Evolutionary conservation across 1,140 invertebrate genomes (phyloP).

Genomic region (Danaus melanippus): DNA sequence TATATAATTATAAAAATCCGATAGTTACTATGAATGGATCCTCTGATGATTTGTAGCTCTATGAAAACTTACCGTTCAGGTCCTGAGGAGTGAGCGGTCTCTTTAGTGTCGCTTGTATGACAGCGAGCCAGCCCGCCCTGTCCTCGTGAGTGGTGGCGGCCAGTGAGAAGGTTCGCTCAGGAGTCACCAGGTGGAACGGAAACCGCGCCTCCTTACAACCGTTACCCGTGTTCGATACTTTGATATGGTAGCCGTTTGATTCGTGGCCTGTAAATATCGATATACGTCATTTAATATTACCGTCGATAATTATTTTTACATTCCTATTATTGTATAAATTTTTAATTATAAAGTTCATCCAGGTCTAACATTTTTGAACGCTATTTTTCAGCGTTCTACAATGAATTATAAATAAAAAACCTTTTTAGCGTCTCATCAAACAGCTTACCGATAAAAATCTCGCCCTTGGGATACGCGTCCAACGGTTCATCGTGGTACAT

Average conservation of each 20-base stretch:
- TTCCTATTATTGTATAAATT: too few relatives aligned
- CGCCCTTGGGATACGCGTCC: constrained; percentile 91
- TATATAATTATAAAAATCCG: too few relatives aligned
- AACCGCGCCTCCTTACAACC: constrained; percentile 83
- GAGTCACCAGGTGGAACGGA: constrained; percentile 90
- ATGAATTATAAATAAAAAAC: too few relatives aligned
- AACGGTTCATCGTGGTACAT: constrained; percentile 92
- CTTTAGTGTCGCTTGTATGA: constrained; percentile 83
- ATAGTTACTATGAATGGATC: too few relatives aligned
- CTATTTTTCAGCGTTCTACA: too few relatives aligned
- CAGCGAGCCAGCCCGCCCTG: constrained; percentile 84
- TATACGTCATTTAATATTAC: too few relatives aligned
- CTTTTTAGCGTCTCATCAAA: not conserved
- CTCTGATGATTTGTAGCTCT: too few relatives aligned
- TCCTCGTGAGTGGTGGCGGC: constrained; percentile 85
- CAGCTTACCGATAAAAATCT: constrained; percentile 83
- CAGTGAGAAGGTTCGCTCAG: constrained; percentile 85
- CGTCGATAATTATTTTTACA: too few relatives aligned
- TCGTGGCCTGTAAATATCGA: constrained; percentile 73
- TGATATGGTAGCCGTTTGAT: constrained; percentile 81
- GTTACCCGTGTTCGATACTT: constrained; percentile 57
- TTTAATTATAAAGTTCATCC: too few relatives aligned
- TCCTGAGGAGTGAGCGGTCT: constrained; percentile 86
- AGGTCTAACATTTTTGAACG: too few relatives aligned
- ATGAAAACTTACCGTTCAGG: constrained; percentile 2